These are phyloP conservation scores for Poecilus cupreus DNA, from an alignment of 2,888 invertebrate genomes.

Conservation along the genomic window DNA sequence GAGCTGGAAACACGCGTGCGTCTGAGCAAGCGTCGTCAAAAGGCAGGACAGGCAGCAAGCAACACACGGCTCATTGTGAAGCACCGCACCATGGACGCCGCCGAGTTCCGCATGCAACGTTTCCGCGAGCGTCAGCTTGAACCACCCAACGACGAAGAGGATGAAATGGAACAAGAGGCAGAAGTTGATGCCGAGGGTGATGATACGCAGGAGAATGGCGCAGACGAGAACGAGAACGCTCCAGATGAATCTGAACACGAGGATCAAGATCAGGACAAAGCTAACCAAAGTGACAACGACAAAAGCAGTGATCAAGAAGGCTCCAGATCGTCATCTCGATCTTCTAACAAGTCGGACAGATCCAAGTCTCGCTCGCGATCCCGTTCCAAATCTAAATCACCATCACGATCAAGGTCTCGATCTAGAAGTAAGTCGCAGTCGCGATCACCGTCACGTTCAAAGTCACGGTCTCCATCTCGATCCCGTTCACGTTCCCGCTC, in stretches of 20 bases:
- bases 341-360: conserved; percentile 70
- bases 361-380: conserved; percentile 68
- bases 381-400: conserved; percentile 66
- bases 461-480: conserved; percentile 67
- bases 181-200: conserved; percentile 80
- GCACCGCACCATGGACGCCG: conserved; percentile 89
- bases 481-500: conserved; percentile 66
- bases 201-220: conserved; percentile 78
- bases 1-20: conserved; percentile 96
- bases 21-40: conserved; percentile 92
- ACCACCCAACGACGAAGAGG: conserved; percentile 84
- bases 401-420: conserved; percentile 67
- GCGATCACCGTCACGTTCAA: conserved; percentile 57
- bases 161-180: conserved; percentile 76
- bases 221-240: conserved; percentile 73
- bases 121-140: conserved; percentile 92
- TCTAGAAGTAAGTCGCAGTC: conserved; percentile 67
- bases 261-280: conserved; percentile 66
- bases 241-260: conserved; percentile 74
- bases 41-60: conserved; percentile 78
- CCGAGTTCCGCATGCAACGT: conserved; percentile 90
- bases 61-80: conserved; percentile 92
- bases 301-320: conserved; percentile 70
- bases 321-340: conserved; percentile 65
- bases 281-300: conserved; percentile 62